phyloP scores from a whole-genome alignment of 2,113 vertebrate species.

The Grus americana region DNA sequence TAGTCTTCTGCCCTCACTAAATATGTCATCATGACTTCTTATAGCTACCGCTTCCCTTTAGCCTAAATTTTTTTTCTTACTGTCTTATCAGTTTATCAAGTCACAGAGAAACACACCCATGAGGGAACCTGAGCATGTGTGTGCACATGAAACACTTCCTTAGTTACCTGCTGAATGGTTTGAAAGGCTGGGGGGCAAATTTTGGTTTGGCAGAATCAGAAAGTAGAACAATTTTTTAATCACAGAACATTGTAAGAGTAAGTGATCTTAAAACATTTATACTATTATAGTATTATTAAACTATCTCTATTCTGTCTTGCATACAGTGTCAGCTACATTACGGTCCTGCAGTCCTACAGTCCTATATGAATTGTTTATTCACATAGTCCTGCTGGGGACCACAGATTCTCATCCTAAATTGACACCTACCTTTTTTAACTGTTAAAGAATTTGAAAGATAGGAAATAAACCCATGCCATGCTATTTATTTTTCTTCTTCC shows the following conservation, averaged over 20 bases:
- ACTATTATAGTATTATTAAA: neutral
- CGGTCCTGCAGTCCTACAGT: neutral
- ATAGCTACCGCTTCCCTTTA: neutral
- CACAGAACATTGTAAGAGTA: neutral
- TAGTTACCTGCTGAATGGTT: neutral
- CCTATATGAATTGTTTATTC: neutral
- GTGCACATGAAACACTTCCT: neutral
- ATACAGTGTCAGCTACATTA: neutral
- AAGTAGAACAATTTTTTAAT: neutral
- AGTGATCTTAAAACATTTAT: neutral
- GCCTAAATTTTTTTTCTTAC: neutral
- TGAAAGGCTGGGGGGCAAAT: neutral
- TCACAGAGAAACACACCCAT: neutral
- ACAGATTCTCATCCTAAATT: neutral
- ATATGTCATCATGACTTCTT: neutral
- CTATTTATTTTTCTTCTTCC: neutral
- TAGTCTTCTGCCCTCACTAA: neutral
- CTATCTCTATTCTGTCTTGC: neutral
- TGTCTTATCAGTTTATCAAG: neutral
- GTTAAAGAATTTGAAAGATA: neutral
- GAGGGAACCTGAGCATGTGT: neutral
- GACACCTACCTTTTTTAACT: neutral
- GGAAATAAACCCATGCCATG: neutral
- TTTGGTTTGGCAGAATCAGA: neutral
- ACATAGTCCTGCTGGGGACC: neutral